A percentile compares a stretch with the other conserved stretches of the same genome.
phyloP scores from a whole-genome alignment of 1,140 invertebrate genomes.

The Drosophila carrolli region DNA sequence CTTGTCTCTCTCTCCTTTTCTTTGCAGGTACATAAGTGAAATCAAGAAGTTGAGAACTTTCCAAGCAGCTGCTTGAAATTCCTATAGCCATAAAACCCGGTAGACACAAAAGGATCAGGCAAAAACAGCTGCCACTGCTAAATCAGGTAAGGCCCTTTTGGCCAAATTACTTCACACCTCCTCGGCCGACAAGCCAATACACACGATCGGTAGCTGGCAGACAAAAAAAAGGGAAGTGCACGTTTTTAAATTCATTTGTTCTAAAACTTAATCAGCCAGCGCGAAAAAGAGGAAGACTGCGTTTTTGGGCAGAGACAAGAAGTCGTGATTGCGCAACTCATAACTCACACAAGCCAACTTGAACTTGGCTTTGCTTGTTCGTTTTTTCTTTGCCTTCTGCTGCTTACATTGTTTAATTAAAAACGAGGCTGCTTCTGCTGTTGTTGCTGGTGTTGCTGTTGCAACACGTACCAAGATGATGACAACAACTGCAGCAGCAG shows the following conservation, averaged over 20 bases:
- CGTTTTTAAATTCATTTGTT: slow-evolving; percentile 83
- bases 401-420: slow-evolving; percentile 82
- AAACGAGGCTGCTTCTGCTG: slow-evolving; percentile 57
- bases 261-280: slow-evolving; percentile 77
- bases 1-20: background rate
- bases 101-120: slow-evolving; percentile 19
- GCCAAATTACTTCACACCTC: slow-evolving; percentile 71
- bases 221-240: slow-evolving; percentile 42
- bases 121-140: slow-evolving; percentile 23
- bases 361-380: slow-evolving; percentile 52
- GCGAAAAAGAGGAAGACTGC: slow-evolving; percentile 47
- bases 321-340: slow-evolving; percentile 83
- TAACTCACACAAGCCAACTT: slow-evolving; percentile 70
- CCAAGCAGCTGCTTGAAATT: slow-evolving; percentile 56
- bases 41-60: slow-evolving; percentile 48
- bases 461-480: slow-evolving; percentile 74
- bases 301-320: slow-evolving; percentile 64
- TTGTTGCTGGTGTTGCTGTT: slow-evolving; percentile 22
- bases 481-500: slow-evolving; percentile 52
- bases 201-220: slow-evolving; percentile 25
- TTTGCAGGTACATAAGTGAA: slow-evolving; percentile 36
- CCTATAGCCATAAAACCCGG: slow-evolving; percentile 54
- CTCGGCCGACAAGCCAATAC: slow-evolving; percentile 1
- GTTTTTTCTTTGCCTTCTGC: slow-evolving; percentile 28
- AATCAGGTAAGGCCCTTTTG: slow-evolving; percentile 53